These are phyloP conservation scores for Gambelia wislizenii DNA, from an alignment of 2,797 vertebrate genomes.

Conservation along the genomic window DNA sequence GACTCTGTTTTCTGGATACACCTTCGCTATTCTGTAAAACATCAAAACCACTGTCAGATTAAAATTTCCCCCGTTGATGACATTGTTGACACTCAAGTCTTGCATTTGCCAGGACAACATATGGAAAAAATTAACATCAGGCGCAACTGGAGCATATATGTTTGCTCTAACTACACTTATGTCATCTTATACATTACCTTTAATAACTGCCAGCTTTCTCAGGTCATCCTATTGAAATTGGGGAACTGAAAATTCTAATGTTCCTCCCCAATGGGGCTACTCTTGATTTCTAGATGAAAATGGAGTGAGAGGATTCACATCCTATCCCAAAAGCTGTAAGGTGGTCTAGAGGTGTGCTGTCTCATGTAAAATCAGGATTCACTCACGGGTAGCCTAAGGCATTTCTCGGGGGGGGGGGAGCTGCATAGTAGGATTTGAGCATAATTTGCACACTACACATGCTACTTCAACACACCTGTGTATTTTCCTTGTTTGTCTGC, in stretches of 20 bases:
- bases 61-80: constrained; percentile 47
- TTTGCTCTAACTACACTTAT: constrained; percentile 44
- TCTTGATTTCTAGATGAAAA: constrained; percentile 48
- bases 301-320: background rate
- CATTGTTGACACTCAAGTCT: constrained; percentile 14
- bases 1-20: constrained; percentile 19
- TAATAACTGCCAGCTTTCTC: constrained; percentile 61
- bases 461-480: too few relatives aligned
- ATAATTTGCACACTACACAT: too few relatives aligned
- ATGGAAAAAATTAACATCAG: constrained; percentile 45
- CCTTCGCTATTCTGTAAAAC: constrained; percentile 34
- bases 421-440: background rate
- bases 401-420: background rate
- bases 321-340: constrained; percentile 16
- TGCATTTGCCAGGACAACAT: constrained; percentile 47
- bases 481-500: too few relatives aligned
- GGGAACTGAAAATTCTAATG: background rate
- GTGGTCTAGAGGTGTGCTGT: background rate
- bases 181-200: constrained; percentile 45
- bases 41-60: constrained; percentile 40
- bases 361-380: background rate
- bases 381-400: background rate
- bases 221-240: constrained; percentile 23
- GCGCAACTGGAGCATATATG: constrained; percentile 24
- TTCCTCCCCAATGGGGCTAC: background rate